Base-by-base conservation (phyloP, 2,888 invertebrate species). In the Lasiommata megera region DNA sequence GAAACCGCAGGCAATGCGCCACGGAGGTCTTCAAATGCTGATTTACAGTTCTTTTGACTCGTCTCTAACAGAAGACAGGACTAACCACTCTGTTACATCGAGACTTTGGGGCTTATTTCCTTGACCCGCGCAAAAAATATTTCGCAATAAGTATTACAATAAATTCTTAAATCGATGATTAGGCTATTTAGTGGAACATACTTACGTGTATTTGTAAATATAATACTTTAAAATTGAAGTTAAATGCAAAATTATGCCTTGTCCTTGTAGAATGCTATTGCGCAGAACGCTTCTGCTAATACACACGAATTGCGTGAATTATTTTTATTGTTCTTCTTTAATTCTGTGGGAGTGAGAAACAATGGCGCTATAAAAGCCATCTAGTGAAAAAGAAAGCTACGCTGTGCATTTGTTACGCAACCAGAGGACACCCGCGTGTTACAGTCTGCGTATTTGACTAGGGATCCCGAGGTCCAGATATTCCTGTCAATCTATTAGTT, bases 221-320 rank as follows among this genome's bases (percentile, higher is more conserved):
- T 17, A 6, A 12, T 28, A 28, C n/a, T 43, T 14, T 28, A 23
- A 12, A 43, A 7, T 17, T 17, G 8, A 16, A 8, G 28, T 12
- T 44, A 44, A 29, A 44, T 28, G 44, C 28, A 29, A 29, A 44
- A 44, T 44, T 28, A 46, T 46, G 46, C 16, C 29, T n/a, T n/a
- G 46, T 31, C 46, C 31, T 46, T 46, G 46, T 12, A 3, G 11
- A 14, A 6, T 43, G 6, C 6, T 46, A 46, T 31, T 46, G 31
- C 46, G 46, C 46, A 46, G 31, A 44, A 14, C 0, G 14, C 31
- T 31, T 46, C 31, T 9, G 46, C 16, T 46, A 29, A 31, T 16
- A 29, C 12, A 29, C 14, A n/a, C 8, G 44, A n/a, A 43, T 46
- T 46, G 46, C 16, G 46, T 31, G 31, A 29, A 31, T 23, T 23